Percentiles rank a stretch among this genome's conserved stretches.
Conservation (phyloP, 2,888 invertebrate genomes). For the Melanostoma scalare region DNA sequence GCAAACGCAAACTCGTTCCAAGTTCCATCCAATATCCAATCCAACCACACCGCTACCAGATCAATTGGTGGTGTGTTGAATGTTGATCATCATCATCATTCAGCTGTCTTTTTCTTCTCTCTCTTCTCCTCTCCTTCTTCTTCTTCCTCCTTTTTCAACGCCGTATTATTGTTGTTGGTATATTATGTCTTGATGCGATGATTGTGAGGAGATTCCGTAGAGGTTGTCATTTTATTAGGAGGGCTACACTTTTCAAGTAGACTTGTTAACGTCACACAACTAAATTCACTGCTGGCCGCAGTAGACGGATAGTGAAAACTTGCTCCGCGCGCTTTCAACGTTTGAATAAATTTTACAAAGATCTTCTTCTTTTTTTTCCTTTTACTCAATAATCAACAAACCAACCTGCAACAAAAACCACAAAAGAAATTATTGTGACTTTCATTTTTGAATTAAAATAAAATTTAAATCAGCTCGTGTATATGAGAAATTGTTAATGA, state of each 20-base stretch:
- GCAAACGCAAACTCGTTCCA: slow-evolving; percentile 61
- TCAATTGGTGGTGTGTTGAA: slow-evolving; percentile 36
- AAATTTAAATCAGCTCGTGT: slow-evolving; percentile 8
- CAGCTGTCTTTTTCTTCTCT: slow-evolving; percentile 6
- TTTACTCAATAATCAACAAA: background rate
- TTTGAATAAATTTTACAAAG: background rate
- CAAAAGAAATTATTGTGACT: background rate
- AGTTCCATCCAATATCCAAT: background rate
- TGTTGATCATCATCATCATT: slow-evolving; percentile 26
- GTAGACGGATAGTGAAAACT: slow-evolving; percentile 55
- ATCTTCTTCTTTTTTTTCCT: background rate
- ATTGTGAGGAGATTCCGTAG: slow-evolving; percentile 51
- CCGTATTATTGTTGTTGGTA: background rate
- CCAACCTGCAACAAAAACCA: background rate
- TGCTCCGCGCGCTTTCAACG: slow-evolving; percentile 44
- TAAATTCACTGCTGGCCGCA: slow-evolving; percentile 52
- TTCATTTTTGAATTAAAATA: slow-evolving; percentile 17
- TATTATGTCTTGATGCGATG: slow-evolving; percentile 24
- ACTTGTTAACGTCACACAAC: slow-evolving; percentile 63
- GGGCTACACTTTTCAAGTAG: slow-evolving; percentile 54
- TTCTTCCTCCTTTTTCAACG: no score
- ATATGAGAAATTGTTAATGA: slow-evolving; percentile 18
- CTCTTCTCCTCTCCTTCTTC: no score
- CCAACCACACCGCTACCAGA: slow-evolving; percentile 25
- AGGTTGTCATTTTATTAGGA: slow-evolving; percentile 32